Percentiles rank a stretch among this genome's conserved stretches.
phyloP scores from a whole-genome alignment of 2,113 vertebrate species.

The Tiliqua scincoides region DNA sequence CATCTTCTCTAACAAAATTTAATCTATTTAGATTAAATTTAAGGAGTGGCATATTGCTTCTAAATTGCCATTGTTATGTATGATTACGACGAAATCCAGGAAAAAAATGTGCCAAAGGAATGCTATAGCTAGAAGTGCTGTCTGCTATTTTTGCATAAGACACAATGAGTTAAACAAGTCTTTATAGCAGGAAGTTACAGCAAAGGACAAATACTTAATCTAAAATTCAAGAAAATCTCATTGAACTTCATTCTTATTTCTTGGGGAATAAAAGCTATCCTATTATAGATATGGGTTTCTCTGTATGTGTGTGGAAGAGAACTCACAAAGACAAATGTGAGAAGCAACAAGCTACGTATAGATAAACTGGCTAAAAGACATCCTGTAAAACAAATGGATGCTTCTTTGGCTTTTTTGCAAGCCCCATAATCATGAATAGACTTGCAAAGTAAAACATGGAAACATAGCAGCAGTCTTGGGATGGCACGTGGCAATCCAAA shows the following conservation, averaged over 20 bases:
- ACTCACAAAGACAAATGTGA: constrained; percentile 25
- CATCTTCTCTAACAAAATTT: neutral
- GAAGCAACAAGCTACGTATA: constrained; percentile 22
- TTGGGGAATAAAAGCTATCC: constrained; percentile 27
- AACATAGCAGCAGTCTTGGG: neutral
- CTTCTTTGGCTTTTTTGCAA: constrained; percentile 26
- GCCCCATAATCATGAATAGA: constrained; percentile 25
- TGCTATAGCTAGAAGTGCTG: neutral
- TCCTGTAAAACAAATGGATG: constrained; percentile 40
- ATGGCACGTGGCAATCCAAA: constrained; percentile 15
- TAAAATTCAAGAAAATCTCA: constrained; percentile 9
- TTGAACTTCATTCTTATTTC: constrained; percentile 2
- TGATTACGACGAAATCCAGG: constrained; percentile 16
- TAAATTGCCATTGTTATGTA: neutral
- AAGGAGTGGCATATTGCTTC: neutral
- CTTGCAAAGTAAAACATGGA: neutral
- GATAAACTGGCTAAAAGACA: constrained; percentile 23
- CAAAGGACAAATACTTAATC: constrained; percentile 8
- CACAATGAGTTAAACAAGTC: constrained; percentile 13
- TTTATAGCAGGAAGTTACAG: constrained; percentile 9
- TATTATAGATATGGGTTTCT: constrained; percentile 12
- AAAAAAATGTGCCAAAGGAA: neutral
- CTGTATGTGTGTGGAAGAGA: neutral
- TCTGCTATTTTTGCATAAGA: neutral
- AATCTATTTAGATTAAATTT: neutral